Evolutionary conservation across 2,888 invertebrate species (phyloP).

Genomic region (Augiades crinisus): DNA sequence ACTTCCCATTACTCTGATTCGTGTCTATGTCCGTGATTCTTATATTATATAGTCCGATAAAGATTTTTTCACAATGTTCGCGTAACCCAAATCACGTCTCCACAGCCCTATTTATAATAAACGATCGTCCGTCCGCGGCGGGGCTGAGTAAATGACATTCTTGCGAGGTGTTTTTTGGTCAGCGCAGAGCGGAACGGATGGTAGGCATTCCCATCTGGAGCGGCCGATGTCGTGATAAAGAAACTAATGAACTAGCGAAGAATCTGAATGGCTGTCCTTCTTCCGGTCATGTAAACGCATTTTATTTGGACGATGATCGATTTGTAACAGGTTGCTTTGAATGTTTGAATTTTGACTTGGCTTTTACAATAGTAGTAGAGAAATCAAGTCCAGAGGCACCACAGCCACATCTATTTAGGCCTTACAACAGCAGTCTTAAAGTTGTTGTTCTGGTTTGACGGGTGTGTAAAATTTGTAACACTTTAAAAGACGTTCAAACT

Average conservation of each 20-base stretch:
- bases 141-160: slow-evolving; percentile 65
- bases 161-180: slow-evolving; percentile 63
- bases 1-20: no score
- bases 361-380: no score
- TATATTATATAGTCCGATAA: no score
- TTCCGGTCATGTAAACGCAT: slow-evolving; percentile 35
- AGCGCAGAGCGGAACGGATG: slow-evolving; percentile 63
- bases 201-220: slow-evolving; percentile 46
- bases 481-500: no score
- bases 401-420: no score
- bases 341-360: no score
- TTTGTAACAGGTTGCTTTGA: slow-evolving; percentile 26
- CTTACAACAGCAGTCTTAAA: no score
- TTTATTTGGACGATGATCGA: slow-evolving; percentile 24
- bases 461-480: no score
- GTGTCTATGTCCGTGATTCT: no score
- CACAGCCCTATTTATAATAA: slow-evolving; percentile 41
- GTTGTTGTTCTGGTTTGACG: no score
- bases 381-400: no score
- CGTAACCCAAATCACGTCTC: not conserved
- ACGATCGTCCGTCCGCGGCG: slow-evolving; percentile 36
- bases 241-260: slow-evolving; percentile 51
- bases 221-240: slow-evolving; percentile 42
- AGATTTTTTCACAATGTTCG: no score
- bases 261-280: slow-evolving; percentile 38